phyloP scores from a whole-genome alignment of 2,888 invertebrate genomes.

The Entomobrya multifasciata region DNA sequence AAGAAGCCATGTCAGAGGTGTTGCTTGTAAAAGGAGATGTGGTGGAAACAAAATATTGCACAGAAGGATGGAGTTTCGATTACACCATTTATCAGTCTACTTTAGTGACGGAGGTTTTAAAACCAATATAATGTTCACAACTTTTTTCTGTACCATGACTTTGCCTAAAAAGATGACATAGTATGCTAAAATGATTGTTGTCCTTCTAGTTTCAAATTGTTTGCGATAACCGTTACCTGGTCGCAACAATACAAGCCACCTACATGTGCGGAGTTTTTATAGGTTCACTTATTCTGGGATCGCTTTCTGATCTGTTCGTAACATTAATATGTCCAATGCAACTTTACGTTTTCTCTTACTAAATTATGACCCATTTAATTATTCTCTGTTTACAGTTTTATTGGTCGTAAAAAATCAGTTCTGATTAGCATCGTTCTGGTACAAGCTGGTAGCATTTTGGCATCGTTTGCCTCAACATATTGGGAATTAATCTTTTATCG shows the following conservation, averaged over 20 bases:
- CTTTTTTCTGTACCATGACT: no score
- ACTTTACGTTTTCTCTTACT: neutral
- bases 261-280: slow-evolving; percentile 76
- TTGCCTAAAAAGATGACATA: no score
- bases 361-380: neutral
- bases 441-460: slow-evolving; percentile 72
- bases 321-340: neutral
- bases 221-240: slow-evolving; percentile 75
- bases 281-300: slow-evolving; percentile 76
- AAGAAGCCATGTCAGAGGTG: slow-evolving; percentile 24
- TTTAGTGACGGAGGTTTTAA: slow-evolving; percentile 62
- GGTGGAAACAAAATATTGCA: slow-evolving; percentile 21
- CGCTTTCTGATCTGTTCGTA: slow-evolving; percentile 76
- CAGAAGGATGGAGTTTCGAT: slow-evolving; percentile 64
- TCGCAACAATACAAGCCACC: slow-evolving; percentile 76
- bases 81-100: slow-evolving; percentile 51
- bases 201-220: slow-evolving; percentile 77
- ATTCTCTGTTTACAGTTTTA: slow-evolving; percentile 62
- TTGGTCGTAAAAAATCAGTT: slow-evolving; percentile 77
- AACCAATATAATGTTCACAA: no score
- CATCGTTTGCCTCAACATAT: slow-evolving; percentile 76
- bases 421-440: slow-evolving; percentile 69
- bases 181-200: neutral
- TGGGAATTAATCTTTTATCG: slow-evolving; percentile 75
- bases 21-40: neutral